Evolutionary conservation across 2,113 vertebrate species (phyloP), one percentile per base, ranked within the genome.

Genomic region (Rhinolophus sinicus): DNA sequence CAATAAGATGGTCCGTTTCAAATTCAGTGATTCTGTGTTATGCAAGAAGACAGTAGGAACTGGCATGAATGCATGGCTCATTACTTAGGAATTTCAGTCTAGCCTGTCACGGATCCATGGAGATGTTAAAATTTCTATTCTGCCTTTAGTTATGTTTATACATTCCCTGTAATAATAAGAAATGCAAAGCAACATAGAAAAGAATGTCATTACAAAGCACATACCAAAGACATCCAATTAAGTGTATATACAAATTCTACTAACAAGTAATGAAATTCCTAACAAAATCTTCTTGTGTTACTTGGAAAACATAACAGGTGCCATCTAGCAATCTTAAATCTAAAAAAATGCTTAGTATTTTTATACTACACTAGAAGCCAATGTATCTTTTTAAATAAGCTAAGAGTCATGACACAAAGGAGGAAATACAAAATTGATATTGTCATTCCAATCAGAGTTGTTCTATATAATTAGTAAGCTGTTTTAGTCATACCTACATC

Each of bases 21-120:
- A 96, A 97, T 88, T 85, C 12, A 62, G 73, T 14, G 12, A 96
- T 38, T 97, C 90, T 87, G 0, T 84, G 13, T 88, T 96, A 96
- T 93, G 96, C 95, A 95, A 95, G 54, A 30, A 12, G 4, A 75
- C 3, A 3, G 26, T 28, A 28, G 52, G 94, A 56, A 72, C 38
- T 56, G 64, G 28, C 7, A 47, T 85, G 52, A 97, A 62, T 0
- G 14, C 54, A 50, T 38, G 10, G 13, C 22, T 88, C 73, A 92
- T 58, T 93, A 82, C 10, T 76, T 65, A 87, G 2, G 3, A 91
- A 96, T 90, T 93, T 95, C 44, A 78, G 2, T 11, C 62, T 87
- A 4, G 3, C 0, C n/a, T 96, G 94, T 95, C 88, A 82, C 9
- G 65, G 22, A 83, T 85, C 69, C 92, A n/a, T 56, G 22, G 92